These are phyloP conservation scores for Gymnoscopelus microlampas DNA, from an alignment of 2,797 vertebrate species.

Conservation along the genomic window DNA sequence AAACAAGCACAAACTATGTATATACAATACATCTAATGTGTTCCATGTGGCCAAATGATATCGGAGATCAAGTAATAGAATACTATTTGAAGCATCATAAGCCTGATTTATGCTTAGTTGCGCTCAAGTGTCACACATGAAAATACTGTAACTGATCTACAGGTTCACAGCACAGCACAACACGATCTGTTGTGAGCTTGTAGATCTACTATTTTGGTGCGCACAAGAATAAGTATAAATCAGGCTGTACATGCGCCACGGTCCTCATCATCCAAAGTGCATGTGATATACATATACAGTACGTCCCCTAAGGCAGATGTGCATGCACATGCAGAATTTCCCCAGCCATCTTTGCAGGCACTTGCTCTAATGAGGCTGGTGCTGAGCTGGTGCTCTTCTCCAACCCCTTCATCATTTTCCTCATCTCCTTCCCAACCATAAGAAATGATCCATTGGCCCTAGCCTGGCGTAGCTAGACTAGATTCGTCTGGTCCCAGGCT, in stretches of 20 bases:
- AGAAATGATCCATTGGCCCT: conserved; percentile 45
- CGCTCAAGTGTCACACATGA: too few species aligned
- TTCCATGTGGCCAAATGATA: neutral
- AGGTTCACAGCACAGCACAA: too few species aligned
- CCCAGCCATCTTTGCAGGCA: conserved; percentile 25
- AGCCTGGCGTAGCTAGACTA: too few species aligned
- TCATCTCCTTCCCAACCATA: conserved; percentile 13
- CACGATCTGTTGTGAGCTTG: too few species aligned
- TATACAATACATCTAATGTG: conserved; percentile 14
- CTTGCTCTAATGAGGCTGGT: conserved; percentile 36
- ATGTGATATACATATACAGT: conserved; percentile 8
- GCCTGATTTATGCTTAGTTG: too few species aligned
- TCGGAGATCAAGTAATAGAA: conserved; percentile 1
- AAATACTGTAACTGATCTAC: neutral
- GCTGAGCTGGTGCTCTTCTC: conserved; percentile 8
- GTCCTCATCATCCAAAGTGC: conserved; percentile 47
- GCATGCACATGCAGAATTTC: conserved; percentile 48
- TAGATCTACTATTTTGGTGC: too few species aligned
- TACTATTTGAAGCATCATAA: too few species aligned
- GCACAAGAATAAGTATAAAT: too few species aligned
- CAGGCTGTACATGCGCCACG: conserved; percentile 13
- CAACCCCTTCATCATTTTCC: neutral
- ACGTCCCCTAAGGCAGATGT: conserved; percentile 30
- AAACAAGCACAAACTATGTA: neutral
- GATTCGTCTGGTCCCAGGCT: too few species aligned